Evolutionary conservation across 1,140 invertebrate genomes (phyloP), one percentile per base, ranked within the genome.

Genomic region (Drosophila arizonae): DNA sequence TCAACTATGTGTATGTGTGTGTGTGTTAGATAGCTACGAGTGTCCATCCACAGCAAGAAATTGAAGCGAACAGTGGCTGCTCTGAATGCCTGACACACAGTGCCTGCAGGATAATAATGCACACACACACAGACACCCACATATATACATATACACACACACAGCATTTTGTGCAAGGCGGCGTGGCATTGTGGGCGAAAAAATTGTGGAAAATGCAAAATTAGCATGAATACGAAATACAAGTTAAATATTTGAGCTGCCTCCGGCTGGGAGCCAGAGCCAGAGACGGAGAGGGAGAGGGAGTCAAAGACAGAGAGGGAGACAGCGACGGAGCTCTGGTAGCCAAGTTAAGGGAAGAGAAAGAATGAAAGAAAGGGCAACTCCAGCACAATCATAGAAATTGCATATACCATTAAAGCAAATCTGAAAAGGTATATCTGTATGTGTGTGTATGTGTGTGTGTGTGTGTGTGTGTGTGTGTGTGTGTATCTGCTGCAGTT

Each of bases 151-250:
- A 17, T 17, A 17, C 11, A 43, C 3, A 43, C 41, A 43, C 8
- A 61, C 2, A 60, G 64, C 64, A 61, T 55, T 70, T 63, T 70
- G 43, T 63, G 48, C 66, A 45, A 54, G 57, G 28, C 60, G n/a
- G 10, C 17, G 24, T 43, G 36, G 15, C 30, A 61, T 61, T 67
- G 76, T 51, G 63, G 70, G 77, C 30, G 71, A 67, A 64, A 88
- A 88, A 88, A 84, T 88, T 89, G 84, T 89, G 80, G 74, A 88
- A 88, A 88, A 88, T 88, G 84, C 84, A 84, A 88, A 88, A 88
- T 88, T 88, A 88, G 84, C 84, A 87, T 88, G 84, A 89, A 88
- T 88, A 88, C 84, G 77, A 88, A 88, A 88, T 84, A 82, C 80
- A 89, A 85, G 84, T 88, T 88, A 88, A 88, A 88, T 88, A 88